Base-by-base conservation (phyloP, 2,113 vertebrate species). In the Hyaena hyaena region DNA sequence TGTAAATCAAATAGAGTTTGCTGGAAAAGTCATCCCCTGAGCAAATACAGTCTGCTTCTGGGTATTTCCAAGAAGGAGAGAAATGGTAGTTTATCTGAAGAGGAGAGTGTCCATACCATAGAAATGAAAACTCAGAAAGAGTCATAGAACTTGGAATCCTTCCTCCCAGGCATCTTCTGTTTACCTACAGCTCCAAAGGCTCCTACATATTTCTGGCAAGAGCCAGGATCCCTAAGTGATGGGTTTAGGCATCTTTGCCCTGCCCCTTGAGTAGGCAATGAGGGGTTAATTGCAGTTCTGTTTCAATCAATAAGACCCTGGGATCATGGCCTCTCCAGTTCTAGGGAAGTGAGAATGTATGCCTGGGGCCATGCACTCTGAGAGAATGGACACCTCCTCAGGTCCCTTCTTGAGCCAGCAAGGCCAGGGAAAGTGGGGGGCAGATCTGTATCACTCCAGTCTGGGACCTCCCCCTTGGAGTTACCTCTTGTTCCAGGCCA, bases 1-100 rank as follows among this genome's bases (percentile, higher is more conserved):
- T 77, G 74, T 65, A 97, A 96, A 76, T 96, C 87, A 96, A 95
- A 93, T 71, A 69, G 31, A 58, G n/a, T 92, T 76, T 93, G 50
- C 83, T 80, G 26, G 63, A 90, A 92, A 43, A 93, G 83, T 58
- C 83, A 92, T 43, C 21, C 16, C 58, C 69, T 73, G 63, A 48
- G 33, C 15, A 95, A 98, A 96, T 76, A 66, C 1, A 31, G 63
- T 74, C 65, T 87, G 61, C 45, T 90, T 86, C 33, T 92, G 63
- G 16, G 39, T 77, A 45, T 66, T 69, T 15, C 74, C 50, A 35
- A 53, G 50, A 12, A 65, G 33, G 53, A 69, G 61, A 79, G 87
- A 92, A 65, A 74, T 2, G 28, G 31, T 23, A 19, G 39, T 55
- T 80, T 90, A 43, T 65, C 43, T 58, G 82, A n/a, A 93, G 53